phyloP scores from a whole-genome alignment of 2,113 vertebrate species.

The Alaudala cheleensis region DNA sequence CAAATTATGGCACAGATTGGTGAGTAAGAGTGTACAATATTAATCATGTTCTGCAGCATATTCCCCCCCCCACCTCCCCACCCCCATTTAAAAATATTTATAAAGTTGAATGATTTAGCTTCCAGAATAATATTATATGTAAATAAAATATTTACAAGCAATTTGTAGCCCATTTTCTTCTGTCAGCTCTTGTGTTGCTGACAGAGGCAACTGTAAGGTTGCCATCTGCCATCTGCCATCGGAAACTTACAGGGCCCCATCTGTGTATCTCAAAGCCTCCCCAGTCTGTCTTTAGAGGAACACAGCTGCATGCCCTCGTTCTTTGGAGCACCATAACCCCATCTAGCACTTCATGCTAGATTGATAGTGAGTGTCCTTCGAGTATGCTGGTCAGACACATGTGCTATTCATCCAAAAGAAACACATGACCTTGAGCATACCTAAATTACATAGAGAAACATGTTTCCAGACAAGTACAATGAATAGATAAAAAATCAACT shows the following conservation, averaged over 20 bases:
- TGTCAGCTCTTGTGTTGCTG: not conserved
- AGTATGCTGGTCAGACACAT: fast-evolving
- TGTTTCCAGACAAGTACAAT: not conserved
- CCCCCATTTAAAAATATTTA: not conserved
- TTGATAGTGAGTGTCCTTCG: not conserved
- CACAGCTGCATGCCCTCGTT: not conserved
- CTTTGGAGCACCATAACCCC: not conserved
- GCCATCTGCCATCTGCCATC: not conserved
- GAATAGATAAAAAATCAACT: not conserved
- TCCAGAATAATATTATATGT: not conserved
- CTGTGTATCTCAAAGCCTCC: not conserved
- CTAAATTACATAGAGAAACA: not conserved
- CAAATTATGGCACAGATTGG: constrained; percentile 99
- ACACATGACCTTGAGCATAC: not conserved
- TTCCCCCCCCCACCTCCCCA: not conserved
- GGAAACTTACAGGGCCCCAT: fast-evolving
- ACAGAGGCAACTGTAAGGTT: not conserved
- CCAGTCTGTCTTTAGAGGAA: not conserved
- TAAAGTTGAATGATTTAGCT: not conserved
- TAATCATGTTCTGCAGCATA: not conserved
- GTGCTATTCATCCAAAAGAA: not conserved
- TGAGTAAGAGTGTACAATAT: constrained; percentile 51
- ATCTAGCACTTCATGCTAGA: not conserved
- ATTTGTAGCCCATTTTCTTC: not conserved
- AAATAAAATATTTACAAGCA: not conserved